A percentile compares a stretch with the other conserved stretches of the same genome.
phyloP scores from a whole-genome alignment of 2,113 vertebrate genomes.

The Caranx ignobilis region DNA sequence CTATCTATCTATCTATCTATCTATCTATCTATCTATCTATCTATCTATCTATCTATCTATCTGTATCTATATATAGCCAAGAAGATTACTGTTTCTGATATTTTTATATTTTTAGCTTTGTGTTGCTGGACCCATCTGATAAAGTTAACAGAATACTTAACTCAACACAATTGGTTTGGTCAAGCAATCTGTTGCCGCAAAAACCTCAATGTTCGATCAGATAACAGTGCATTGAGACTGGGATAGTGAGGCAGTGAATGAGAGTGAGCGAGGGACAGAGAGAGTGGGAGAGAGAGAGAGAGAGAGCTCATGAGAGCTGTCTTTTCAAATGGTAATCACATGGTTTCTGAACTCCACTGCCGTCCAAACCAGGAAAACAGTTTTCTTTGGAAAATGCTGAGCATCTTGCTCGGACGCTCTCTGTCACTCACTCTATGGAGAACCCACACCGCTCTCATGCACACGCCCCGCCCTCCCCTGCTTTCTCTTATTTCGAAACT shows the following conservation, averaged over 20 bases:
- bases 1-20: no score
- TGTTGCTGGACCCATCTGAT: conserved; percentile 64
- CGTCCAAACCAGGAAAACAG: conserved; percentile 72
- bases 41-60: no score
- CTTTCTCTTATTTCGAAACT: conserved; percentile 57
- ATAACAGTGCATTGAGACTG: conserved; percentile 56
- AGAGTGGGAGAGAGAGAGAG: conserved; percentile 9
- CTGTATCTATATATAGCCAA: no score
- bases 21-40: no score
- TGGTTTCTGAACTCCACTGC: conserved; percentile 72
- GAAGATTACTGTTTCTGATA: conserved; percentile 46
- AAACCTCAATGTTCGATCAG: conserved; percentile 60
- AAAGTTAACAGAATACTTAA: conserved; percentile 42
- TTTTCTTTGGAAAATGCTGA: conserved; percentile 78
- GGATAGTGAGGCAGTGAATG: conserved; percentile 41
- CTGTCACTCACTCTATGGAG: conserved; percentile 45
- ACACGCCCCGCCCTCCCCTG: conserved; percentile 29
- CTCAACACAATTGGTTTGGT: conserved; percentile 46
- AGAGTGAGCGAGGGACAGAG: conserved; percentile 21
- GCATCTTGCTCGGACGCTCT: conserved; percentile 32
- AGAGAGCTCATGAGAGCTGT: conserved; percentile 34
- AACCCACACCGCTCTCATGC: conserved; percentile 47
- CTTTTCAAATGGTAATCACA: conserved; percentile 80
- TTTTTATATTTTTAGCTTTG: conserved; percentile 73
- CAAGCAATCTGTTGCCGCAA: conserved; percentile 34